Evolutionary conservation across 2,113 vertebrate genomes (phyloP).

Genomic region (Rhadina sibilatrix): DNA sequence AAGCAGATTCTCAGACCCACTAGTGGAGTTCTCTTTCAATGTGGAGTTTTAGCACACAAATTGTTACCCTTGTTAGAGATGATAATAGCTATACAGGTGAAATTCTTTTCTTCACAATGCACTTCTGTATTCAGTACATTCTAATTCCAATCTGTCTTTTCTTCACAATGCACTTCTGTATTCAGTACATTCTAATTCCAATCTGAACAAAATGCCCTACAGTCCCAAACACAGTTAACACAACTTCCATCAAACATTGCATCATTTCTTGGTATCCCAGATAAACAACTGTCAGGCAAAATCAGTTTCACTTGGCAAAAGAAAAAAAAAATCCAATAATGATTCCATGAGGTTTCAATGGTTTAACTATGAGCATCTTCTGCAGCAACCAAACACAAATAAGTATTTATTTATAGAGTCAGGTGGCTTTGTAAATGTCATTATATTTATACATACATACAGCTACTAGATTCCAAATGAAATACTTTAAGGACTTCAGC

Average conservation of each 20-base stretch:
- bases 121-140: background rate
- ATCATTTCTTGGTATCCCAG: background rate
- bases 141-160: background rate
- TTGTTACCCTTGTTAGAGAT: background rate
- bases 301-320: background rate
- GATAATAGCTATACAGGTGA: background rate
- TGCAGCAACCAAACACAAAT: slow-evolving; percentile 71
- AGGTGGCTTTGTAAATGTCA: background rate
- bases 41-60: background rate
- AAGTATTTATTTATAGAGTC: background rate
- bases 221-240: background rate
- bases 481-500: background rate
- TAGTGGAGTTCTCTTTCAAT: background rate
- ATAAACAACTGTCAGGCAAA: background rate
- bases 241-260: background rate
- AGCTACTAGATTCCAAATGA: background rate
- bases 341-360: slow-evolving; percentile 68
- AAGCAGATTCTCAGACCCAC: background rate
- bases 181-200: background rate
- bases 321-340: background rate
- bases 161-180: background rate
- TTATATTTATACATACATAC: background rate
- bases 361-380: slow-evolving; percentile 84
- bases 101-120: background rate
- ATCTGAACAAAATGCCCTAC: background rate